Base-by-base conservation (phyloP, 2,888 invertebrate genomes). In the Busseola fusca region DNA sequence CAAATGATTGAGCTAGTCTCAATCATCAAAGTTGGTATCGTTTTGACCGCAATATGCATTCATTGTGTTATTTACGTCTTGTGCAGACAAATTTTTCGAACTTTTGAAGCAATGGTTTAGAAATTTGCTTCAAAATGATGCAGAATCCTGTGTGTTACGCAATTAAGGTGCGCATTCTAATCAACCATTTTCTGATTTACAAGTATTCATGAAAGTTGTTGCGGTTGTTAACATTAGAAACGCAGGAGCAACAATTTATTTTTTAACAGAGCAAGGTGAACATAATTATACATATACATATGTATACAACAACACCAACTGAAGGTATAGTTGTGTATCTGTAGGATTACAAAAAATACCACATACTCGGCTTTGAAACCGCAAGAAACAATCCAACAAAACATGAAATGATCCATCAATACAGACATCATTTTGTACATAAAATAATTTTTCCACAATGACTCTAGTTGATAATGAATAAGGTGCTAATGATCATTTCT, bases 391-490 rank as follows among this genome's bases (percentile, higher is more conserved):
- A 52, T 69, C 30, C 34, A 48, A 68, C 42, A 64, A 42, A 66
- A 59, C 42, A 40, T 27, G 7, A 37, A 60, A 66, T 78, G 74
- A 73, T 48, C 78, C 78, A 82, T 67, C 37, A 64, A 60, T 6
- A 57, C 63, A 67, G 37, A 67, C n/a, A 69, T 25, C 0, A 58
- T 80, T 68, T 72, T 63, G 40, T 30, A 30, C 6, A 68, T 21
- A 58, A 72, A 64, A 66, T 67, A 80, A 77, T 74, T 70, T 80
- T 82, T 83, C 83, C 82, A 72, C 62, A 30, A 74, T 58, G 25
- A 45, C 37, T 63, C 25, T 60, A 7, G 57, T 27, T 56, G 21
- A 1, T 71, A 69, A 76, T 76, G 64, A 83, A 68, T 56, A 57
- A 56, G 45, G 74, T 71, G 72, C 34, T 83, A 82, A 82, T 75